Base-by-base conservation (phyloP, 1,140 invertebrate species). In the Stegodyphus dumicola region DNA sequence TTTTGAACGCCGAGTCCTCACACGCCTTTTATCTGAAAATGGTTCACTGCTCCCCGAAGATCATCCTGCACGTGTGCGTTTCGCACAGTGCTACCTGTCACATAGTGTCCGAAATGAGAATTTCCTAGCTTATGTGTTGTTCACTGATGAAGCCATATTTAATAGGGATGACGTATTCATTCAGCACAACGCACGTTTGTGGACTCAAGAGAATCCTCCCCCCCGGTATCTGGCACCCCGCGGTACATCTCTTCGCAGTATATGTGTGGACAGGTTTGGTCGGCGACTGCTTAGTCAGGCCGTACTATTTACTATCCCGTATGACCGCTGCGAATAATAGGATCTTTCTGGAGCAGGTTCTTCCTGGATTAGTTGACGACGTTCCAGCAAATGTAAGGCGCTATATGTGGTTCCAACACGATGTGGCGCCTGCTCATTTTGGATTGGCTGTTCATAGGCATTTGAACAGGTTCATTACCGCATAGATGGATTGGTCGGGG, bases 51-150 rank as follows among this genome's bases (percentile, higher is more conserved):
- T 60, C 15, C 56, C 56, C 1, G 56, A 60, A 10, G 5, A 60
- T 15, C 56, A 60, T 60, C 56, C 5, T 60, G 15, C 9, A 60
- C 5, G 9, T 60, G 56, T 60, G 15, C 15, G 15, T 60, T 60
- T 60, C 5, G 15, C 56, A 60, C 5, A 10, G 56, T 60, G 56
- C 1, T 60, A 10, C 5, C 56, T 60, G 56, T 5, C 9, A 60
- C 1, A 60, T 51, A 49, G 49, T 73, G 33, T 17, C 70, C 33
- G 11, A 17, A 33, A 49, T 49, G 70, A 7, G 33, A 73, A 73
- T 73, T 73, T 73, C 51, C 70, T 5, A 73, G 33, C 70, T 6
- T 73, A 73, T 73, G 49, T 73, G 5, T 73, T 73, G 70, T 73
- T 73, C 11, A 73, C 70, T 51, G 48, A 6, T 73, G 48, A 73